A percentile compares a stretch with the other conserved stretches of the same genome.
Evolutionary conservation across 2,113 vertebrate species (phyloP).

Genomic region (Oncorhynchus nerka): DNA sequence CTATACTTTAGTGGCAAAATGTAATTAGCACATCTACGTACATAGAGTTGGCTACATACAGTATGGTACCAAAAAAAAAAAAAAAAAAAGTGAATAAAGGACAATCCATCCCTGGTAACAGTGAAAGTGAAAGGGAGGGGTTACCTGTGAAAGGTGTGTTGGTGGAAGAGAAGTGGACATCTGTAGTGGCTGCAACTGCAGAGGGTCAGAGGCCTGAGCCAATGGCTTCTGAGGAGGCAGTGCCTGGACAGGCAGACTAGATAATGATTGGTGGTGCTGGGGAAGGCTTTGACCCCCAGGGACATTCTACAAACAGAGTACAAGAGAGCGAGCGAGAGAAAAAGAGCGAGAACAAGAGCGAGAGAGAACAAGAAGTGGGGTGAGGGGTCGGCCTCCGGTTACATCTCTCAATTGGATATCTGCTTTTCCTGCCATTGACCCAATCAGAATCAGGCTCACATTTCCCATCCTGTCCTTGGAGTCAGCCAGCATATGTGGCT

Average conservation of each 20-base stretch:
- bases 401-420: slow-evolving; percentile 37
- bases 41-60: too few species aligned
- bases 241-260: slow-evolving; percentile 50
- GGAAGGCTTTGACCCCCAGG: slow-evolving; percentile 63
- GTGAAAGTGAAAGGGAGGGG: background rate
- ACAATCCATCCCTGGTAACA: background rate
- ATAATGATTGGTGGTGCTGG: slow-evolving; percentile 64
- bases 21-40: too few species aligned
- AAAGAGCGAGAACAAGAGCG: background rate
- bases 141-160: slow-evolving; percentile 79
- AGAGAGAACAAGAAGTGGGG: slow-evolving; percentile 3
- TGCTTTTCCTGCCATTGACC: slow-evolving; percentile 50
- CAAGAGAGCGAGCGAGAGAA: background rate
- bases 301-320: slow-evolving; percentile 48
- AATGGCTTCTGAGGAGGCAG: slow-evolving; percentile 38
- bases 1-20: too few species aligned
- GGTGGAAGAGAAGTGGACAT: slow-evolving; percentile 66
- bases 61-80: too few species aligned
- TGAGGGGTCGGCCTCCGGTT: slow-evolving; percentile 13
- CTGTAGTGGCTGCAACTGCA: slow-evolving; percentile 75
- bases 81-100: background rate
- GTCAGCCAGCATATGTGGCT: slow-evolving; percentile 22
- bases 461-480: slow-evolving; percentile 44
- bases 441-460: slow-evolving; percentile 34
- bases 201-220: slow-evolving; percentile 39